Percentiles rank a stretch among this genome's conserved stretches.
Evolutionary conservation across 1,140 invertebrate genomes (phyloP).

Genomic region (Rhagoletis zephyria): DNA sequence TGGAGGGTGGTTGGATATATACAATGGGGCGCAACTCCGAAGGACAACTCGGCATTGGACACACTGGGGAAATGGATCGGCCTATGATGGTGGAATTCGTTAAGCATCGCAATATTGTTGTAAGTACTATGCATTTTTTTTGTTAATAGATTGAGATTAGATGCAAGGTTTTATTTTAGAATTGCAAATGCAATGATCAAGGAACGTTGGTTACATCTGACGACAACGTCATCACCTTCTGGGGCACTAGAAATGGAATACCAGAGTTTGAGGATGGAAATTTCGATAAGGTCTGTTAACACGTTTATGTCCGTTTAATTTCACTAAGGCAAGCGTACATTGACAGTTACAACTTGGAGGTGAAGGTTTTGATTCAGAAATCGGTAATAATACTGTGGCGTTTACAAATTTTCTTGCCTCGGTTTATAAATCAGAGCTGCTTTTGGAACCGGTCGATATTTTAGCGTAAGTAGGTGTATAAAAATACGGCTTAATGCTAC

Average conservation of each 20-base stretch:
- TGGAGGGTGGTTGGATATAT: slow-evolving; percentile 80
- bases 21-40: slow-evolving; percentile 80
- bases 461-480: slow-evolving; percentile 74
- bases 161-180: slow-evolving; percentile 57
- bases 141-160: slow-evolving; percentile 24
- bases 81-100: slow-evolving; percentile 77
- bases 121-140: slow-evolving; percentile 63
- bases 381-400: slow-evolving; percentile 70
- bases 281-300: slow-evolving; percentile 7
- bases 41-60: slow-evolving; percentile 75
- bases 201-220: slow-evolving; percentile 79
- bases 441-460: slow-evolving; percentile 75
- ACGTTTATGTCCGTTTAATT: background rate
- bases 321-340: background rate
- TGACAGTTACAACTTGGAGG: background rate
- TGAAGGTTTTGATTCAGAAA: slow-evolving; percentile 61
- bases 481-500: background rate
- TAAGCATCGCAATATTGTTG: slow-evolving; percentile 75
- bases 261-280: slow-evolving; percentile 63
- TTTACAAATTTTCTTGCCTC: slow-evolving; percentile 72
- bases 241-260: slow-evolving; percentile 77
- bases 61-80: slow-evolving; percentile 64
- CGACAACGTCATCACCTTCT: slow-evolving; percentile 81
- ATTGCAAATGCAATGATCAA: slow-evolving; percentile 77
- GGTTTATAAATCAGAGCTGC: slow-evolving; percentile 73